A percentile compares a stretch with the other conserved stretches of the same genome.
These are phyloP conservation scores for Dolichomitus sp. DNA, from an alignment of 2,888 invertebrate species.

Conservation along the genomic window DNA sequence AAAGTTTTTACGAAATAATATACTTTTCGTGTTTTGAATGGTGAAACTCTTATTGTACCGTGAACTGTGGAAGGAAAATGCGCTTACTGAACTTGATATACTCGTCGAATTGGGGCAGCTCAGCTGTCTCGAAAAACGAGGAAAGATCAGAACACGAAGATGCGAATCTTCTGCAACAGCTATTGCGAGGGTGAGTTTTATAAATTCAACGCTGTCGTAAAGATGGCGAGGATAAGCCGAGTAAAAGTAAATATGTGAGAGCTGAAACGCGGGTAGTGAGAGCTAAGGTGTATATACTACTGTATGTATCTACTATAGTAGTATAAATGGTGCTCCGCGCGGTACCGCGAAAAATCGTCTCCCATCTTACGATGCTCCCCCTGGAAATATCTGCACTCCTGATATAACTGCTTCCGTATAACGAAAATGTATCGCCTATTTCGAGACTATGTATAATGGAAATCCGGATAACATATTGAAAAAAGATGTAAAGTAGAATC, in stretches of 20 bases:
- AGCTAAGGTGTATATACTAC: background rate
- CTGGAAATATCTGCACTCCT: conserved; percentile 11
- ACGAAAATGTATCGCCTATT: conserved; percentile 9
- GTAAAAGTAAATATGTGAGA: conserved; percentile 7
- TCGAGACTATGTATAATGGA: background rate
- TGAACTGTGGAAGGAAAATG: conserved; percentile 18
- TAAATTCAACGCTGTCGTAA: conserved; percentile 17
- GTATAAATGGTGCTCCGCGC: background rate
- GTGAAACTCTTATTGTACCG: conserved; percentile 15
- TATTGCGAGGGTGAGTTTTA: conserved; percentile 42
- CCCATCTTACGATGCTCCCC: background rate
- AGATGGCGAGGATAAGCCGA: conserved; percentile 22
- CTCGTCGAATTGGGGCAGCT: conserved; percentile 33
- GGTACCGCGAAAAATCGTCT: conserved; percentile 28
- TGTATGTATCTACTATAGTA: background rate
- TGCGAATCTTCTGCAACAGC: conserved; percentile 17
- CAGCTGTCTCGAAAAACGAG: background rate
- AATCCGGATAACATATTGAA: conserved; percentile 15
- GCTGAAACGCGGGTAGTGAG: background rate
- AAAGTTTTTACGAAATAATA: conserved; percentile 23
- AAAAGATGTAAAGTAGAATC: background rate
- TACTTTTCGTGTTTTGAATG: background rate
- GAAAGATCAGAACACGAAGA: conserved; percentile 6
- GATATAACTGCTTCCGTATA: conserved; percentile 17
- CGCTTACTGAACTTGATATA: conserved; percentile 21